These are phyloP conservation scores for Nerophis lumbriciformis DNA, from an alignment of 2,113 vertebrate genomes.

Conservation along the genomic window DNA sequence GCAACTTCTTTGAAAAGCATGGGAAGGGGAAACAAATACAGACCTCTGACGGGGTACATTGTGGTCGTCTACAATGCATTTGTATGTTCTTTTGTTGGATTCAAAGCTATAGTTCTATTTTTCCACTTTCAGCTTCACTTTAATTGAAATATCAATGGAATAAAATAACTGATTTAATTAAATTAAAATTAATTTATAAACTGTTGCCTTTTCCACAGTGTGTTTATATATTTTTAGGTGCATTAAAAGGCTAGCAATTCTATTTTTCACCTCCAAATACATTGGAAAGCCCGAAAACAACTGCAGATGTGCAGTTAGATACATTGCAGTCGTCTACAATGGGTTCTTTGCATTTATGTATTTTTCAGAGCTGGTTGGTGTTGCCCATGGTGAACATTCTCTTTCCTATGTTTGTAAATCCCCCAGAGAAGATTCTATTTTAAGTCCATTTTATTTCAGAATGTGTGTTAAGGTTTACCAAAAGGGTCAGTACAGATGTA, in stretches of 20 bases:
- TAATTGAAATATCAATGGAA: too few relatives aligned
- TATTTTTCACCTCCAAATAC: too few relatives aligned
- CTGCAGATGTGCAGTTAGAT: background rate
- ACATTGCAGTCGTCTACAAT: background rate
- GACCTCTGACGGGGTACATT: background rate
- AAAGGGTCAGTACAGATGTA: conserved; percentile 57
- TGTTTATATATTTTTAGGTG: too few relatives aligned
- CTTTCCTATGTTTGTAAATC: conserved; percentile 73
- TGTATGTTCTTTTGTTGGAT: background rate
- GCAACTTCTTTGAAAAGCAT: background rate
- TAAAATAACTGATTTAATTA: too few relatives aligned
- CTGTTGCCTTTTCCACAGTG: too few relatives aligned
- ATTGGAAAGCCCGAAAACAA: background rate
- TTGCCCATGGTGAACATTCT: conserved; percentile 44
- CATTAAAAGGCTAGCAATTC: too few relatives aligned
- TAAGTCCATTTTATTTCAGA: conserved; percentile 52
- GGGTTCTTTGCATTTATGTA: background rate
- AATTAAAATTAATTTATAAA: too few relatives aligned
- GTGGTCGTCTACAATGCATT: background rate
- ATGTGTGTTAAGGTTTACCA: conserved; percentile 65
- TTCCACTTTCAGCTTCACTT: background rate
- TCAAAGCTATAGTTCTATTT: background rate
- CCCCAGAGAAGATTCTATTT: conserved; percentile 65
- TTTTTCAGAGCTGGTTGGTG: background rate
- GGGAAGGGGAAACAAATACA: background rate